These are phyloP conservation scores for Cephalopterus ornatus DNA, from an alignment of 2,113 vertebrate species.

Conservation along the genomic window DNA sequence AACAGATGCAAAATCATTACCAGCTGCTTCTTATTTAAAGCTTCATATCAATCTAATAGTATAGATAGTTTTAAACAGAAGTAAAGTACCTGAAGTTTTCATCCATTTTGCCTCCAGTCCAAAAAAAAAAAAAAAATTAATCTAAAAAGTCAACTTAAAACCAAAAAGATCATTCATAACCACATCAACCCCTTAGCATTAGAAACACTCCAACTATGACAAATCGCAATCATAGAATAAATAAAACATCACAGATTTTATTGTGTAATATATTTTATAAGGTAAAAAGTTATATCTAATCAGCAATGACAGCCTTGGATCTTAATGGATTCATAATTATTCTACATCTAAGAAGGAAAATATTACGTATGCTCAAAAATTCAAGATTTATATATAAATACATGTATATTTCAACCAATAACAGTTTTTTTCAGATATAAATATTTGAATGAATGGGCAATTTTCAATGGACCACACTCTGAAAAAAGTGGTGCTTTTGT, in stretches of 20 bases:
- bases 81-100: not conserved
- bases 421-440: not conserved
- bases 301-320: not conserved
- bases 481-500: not conserved
- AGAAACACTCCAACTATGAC: not conserved
- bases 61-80: not conserved
- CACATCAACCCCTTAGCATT: not conserved
- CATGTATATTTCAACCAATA: not conserved
- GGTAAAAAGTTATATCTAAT: not conserved
- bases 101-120: not conserved
- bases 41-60: not conserved
- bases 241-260: conserved; percentile 15
- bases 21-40: conserved; percentile 60
- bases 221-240: not conserved
- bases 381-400: not conserved
- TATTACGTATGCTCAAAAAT: not conserved
- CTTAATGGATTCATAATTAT: not conserved
- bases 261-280: not conserved
- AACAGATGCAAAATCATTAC: conserved; percentile 45
- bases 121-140: not conserved
- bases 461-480: not conserved
- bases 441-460: not conserved
- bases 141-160: not conserved
- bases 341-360: not conserved
- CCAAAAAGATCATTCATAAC: not conserved